Evolutionary conservation across 2,797 vertebrate genomes (phyloP), one percentile per base, ranked within the genome.

Genomic region (Taeniopygia guttata): DNA sequence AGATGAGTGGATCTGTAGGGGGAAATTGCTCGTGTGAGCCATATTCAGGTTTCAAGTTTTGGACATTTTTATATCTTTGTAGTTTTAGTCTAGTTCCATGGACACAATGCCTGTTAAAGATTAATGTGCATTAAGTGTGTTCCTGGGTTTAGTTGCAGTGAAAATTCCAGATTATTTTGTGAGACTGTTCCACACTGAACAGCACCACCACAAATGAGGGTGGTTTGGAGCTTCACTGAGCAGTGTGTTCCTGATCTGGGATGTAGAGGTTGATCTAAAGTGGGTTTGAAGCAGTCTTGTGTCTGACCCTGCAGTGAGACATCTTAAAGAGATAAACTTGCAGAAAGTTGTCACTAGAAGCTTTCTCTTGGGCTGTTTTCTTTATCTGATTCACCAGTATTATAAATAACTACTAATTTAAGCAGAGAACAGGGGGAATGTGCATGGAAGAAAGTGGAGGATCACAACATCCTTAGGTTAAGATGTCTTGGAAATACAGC

Each of bases 1-100:
- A 49, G 26, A 3, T 34, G 11, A 63, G 17, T 52, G 38, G n/a
- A 43, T 86, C 58, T 0, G 0, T 8, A 26, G 27, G 32, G 26
- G 15, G 18, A 52, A 67, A 13, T 42, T 58, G 19, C 29, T 81
- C 1, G 1, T 46, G 4, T n/a, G 52, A 29, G 36, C 12, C 40
- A 10, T 8, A 17, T 40, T 40, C 6, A 13, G 43, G 5, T 12
- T 45, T 17, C 10, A 13, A 45, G 5, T 48, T 84, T 81, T 59
- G 38, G 19, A 15, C 3, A 0, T 13, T 56, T 60, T 83, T 70
- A 4, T 58, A 4, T 84, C 30, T 12, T 32, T 8, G 1, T 38
- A 32, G 7, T 82, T 82, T 17, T 56, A 27, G 12, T 52, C 26
- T 73, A 5, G 14, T 51, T 14, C 29, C 5, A 2, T 23, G 21